Evolutionary conservation across 2,797 vertebrate genomes (phyloP).

Genomic region (Microctenopoma lineatum): DNA sequence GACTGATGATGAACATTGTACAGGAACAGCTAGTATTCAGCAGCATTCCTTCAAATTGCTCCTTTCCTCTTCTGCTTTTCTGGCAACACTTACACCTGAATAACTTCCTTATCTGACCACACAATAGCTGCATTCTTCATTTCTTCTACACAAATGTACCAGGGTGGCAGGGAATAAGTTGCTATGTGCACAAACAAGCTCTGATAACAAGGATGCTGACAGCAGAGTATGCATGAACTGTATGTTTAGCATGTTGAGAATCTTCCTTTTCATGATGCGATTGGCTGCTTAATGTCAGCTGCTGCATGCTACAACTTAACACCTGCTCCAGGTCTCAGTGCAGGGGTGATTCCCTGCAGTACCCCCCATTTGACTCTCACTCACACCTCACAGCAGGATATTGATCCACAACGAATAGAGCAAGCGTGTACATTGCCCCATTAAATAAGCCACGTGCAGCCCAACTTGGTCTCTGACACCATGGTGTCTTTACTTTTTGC

Average conservation of each 20-base stretch:
- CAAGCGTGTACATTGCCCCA: constrained; percentile 2
- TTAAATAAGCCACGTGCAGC: constrained; percentile 31
- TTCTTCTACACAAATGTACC: neutral
- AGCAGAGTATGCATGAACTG: constrained; percentile 5
- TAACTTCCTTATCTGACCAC: neutral
- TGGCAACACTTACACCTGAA: neutral
- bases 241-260: constrained; percentile 10
- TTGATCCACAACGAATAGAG: constrained; percentile 51
- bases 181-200: constrained; percentile 8
- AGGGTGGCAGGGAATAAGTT: neutral
- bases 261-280: constrained; percentile 50
- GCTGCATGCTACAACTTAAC: constrained; percentile 24
- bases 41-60: neutral
- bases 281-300: constrained; percentile 55
- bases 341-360: constrained; percentile 45
- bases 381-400: constrained; percentile 42
- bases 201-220: constrained; percentile 1
- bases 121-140: neutral
- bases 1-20: neutral
- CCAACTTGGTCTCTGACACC: constrained; percentile 27
- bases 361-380: constrained; percentile 40
- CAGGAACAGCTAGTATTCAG: neutral
- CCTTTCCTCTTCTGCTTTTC: neutral
- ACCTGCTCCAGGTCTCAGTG: constrained; percentile 50
- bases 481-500: constrained; percentile 27